A percentile compares a stretch with the other conserved stretches of the same genome.
phyloP scores from a whole-genome alignment of 2,113 vertebrate species.

The Columba livia region DNA sequence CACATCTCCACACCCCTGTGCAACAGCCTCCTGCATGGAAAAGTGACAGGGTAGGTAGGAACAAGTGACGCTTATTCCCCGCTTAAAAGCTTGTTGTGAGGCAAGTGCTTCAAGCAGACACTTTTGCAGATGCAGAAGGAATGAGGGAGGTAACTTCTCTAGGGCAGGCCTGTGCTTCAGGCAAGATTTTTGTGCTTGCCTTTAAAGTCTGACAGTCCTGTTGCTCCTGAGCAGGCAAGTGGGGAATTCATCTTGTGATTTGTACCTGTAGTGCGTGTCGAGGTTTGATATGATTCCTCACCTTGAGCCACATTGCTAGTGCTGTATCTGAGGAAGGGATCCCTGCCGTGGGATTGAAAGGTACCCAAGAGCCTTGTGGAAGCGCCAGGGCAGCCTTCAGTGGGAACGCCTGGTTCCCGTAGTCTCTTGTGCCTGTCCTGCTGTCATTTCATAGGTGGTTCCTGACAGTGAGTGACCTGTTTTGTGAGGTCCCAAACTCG shows the following conservation, averaged over 20 bases:
- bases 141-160: background rate
- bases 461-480: background rate
- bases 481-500: background rate
- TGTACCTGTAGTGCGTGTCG: background rate
- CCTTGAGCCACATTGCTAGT: background rate
- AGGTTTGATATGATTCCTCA: background rate
- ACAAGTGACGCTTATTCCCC: background rate
- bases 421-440: background rate
- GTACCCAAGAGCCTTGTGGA: background rate
- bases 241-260: background rate
- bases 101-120: background rate
- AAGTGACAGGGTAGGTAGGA: background rate
- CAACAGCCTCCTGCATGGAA: background rate
- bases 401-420: background rate
- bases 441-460: background rate
- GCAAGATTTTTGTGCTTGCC: background rate
- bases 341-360: background rate
- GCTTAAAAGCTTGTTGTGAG: background rate
- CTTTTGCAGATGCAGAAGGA: background rate
- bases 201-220: background rate
- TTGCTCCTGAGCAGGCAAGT: background rate
- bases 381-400: background rate
- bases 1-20: accelerated
- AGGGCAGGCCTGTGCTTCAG: background rate
- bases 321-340: background rate